Base-by-base conservation (phyloP, 2,888 invertebrate genomes). In the Calephelis perditalis region DNA sequence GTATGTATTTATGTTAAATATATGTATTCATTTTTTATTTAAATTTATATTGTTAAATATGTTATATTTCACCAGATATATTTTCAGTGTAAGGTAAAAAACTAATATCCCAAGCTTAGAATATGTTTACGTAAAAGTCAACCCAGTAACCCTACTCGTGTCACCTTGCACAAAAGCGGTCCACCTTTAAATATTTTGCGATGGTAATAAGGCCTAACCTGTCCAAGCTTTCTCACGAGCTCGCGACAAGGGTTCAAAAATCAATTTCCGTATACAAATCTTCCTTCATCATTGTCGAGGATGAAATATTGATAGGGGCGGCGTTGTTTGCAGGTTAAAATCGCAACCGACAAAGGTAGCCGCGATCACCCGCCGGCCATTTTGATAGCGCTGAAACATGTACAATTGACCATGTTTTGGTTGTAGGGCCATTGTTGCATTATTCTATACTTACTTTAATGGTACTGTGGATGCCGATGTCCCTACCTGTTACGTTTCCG, bases 261-360 rank as follows among this genome's bases (percentile, higher is more conserved):
- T 84, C 88, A 85, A 89, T 89, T 88, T 90, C 90, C 89, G 90
- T 88, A 89, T 86, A 89, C 88, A 88, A 89, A 87, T 88, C 82
- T 84, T 79, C 75, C 82, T 68, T 68, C 71, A 86, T 88, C 88
- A 89, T 90, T 90, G 90, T 89, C 81, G 83, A 73, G 71, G 73
- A 79, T 86, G 83, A 88, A 82, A 83, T 88, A 88, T 86, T 82
- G 79, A 68, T 74, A 73, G 40, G 56, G 36, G 37, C 59, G 63
- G 54, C 65, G 63, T 60, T 59, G 55, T 62, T 58, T 64, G 59
- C 47, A 47, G 58, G 57, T 68, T 69, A 73, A 74, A 80, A 81
- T 78, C 65, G 60, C 60, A 66, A 64, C 82, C 84, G 86, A 77
- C 86, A 85, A 82, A 83, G 81, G 69, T 66, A 26, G 63, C 79